A percentile compares a stretch with the other conserved stretches of the same genome.
Conservation (phyloP, 2,888 invertebrate species). For the Azorinus chamasolen region DNA sequence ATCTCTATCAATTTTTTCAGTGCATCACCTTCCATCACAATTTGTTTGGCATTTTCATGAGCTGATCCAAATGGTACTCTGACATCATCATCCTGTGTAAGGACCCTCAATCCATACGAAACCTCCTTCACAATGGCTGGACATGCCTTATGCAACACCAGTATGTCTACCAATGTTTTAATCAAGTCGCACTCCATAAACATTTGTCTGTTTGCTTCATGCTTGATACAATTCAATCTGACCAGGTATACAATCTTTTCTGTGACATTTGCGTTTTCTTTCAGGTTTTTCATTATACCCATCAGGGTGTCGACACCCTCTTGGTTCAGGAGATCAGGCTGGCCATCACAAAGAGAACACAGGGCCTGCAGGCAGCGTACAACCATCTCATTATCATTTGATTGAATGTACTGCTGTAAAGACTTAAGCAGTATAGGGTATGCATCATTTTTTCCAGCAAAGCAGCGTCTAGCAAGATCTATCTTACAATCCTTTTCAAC, state of each 20-base stretch:
- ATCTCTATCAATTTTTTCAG: conserved; percentile 90
- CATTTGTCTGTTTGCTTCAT: conserved; percentile 93
- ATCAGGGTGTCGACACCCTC: conserved; percentile 72
- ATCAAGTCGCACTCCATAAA: conserved; percentile 91
- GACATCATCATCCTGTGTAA: conserved; percentile 95
- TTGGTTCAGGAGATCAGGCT: conserved; percentile 93
- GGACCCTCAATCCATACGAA: conserved; percentile 90
- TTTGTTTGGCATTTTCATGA: conserved; percentile 93
- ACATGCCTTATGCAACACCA: conserved; percentile 83
- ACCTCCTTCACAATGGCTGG: conserved; percentile 84
- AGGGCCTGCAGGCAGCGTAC: conserved; percentile 69
- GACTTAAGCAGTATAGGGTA: conserved; percentile 89
- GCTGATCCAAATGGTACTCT: conserved; percentile 95
- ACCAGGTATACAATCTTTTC: conserved; percentile 86
- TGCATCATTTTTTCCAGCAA: conserved; percentile 92
- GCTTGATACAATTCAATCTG: conserved; percentile 90
- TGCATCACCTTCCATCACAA: conserved; percentile 90
- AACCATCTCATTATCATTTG: conserved; percentile 59
- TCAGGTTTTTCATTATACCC: conserved; percentile 67
- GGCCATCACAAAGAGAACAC: conserved; percentile 90
- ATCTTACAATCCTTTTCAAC: conserved; percentile 89
- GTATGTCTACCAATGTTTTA: conserved; percentile 88
- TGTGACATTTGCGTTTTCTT: conserved; percentile 59
- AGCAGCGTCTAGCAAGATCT: conserved; percentile 91
- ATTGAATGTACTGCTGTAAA: conserved; percentile 86